phyloP scores from a whole-genome alignment of 2,888 invertebrate genomes.

The Drosophila barbarae region DNA sequence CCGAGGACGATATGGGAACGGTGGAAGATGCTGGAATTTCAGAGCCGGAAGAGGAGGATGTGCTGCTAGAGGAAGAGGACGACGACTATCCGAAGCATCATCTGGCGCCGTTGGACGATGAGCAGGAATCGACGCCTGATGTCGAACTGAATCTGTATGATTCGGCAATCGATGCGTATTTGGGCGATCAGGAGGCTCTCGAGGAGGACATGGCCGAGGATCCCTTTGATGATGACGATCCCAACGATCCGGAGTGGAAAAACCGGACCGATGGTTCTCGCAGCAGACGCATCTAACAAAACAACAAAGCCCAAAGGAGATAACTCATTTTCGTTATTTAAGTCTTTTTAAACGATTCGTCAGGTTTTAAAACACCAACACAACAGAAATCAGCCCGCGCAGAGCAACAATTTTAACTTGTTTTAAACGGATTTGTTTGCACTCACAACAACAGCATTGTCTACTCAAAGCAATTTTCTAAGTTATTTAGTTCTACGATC shows the following conservation, averaged over 20 bases:
- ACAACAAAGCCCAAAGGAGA: constrained; percentile 48
- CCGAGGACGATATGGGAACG: neutral
- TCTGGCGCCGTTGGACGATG: constrained; percentile 67
- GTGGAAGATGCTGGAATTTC: constrained; percentile 27
- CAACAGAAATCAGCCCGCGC: constrained; percentile 12
- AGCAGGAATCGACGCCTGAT: constrained; percentile 35
- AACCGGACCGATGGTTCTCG: constrained; percentile 63
- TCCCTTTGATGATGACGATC: constrained; percentile 88
- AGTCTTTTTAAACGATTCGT: constrained; percentile 40
- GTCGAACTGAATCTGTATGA: constrained; percentile 50
- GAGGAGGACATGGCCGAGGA: constrained; percentile 62
- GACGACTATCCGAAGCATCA: constrained; percentile 71
- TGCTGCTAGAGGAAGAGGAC: constrained; percentile 60
- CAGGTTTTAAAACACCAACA: constrained; percentile 33
- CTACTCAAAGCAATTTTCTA: constrained; percentile 50
- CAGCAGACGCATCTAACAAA: constrained; percentile 51
- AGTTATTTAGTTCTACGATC: constrained; percentile 71
- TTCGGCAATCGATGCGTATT: constrained; percentile 67
- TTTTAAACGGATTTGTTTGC: constrained; percentile 44
- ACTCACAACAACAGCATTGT: constrained; percentile 41
- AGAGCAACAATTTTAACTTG: constrained; percentile 55
- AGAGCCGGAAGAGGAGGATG: constrained; percentile 43
- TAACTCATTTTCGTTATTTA: constrained; percentile 41
- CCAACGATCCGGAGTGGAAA: constrained; percentile 92
- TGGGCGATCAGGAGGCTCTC: constrained; percentile 54